These are phyloP conservation scores for Parus major DNA, from an alignment of 2,113 vertebrate species.

Conservation along the genomic window DNA sequence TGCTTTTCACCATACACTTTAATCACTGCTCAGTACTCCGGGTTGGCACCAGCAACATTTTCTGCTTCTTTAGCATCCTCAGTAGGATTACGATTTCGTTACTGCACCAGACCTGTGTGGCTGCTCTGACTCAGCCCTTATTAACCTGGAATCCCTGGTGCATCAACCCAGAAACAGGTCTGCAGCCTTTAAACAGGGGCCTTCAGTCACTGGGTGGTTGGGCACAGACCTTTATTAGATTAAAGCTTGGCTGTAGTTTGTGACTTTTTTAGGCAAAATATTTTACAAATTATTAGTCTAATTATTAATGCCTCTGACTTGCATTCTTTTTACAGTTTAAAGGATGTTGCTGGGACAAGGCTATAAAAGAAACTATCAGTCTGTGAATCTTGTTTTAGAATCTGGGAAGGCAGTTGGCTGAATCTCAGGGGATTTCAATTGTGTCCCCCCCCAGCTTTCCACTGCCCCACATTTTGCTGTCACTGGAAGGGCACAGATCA, in stretches of 20 bases:
- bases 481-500: neutral
- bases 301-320: neutral
- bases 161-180: neutral
- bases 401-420: neutral
- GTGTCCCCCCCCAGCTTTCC: neutral
- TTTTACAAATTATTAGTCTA: neutral
- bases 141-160: neutral
- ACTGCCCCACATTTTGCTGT: neutral
- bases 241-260: neutral
- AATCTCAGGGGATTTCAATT: neutral
- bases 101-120: neutral
- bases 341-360: neutral
- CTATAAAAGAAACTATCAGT: neutral
- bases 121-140: neutral
- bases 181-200: neutral
- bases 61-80: constrained; percentile 4
- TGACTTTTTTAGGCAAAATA: neutral
- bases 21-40: neutral
- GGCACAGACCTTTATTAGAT: neutral
- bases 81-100: neutral
- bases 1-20: neutral
- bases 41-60: neutral
- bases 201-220: neutral
- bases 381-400: neutral
- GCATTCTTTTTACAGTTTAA: neutral